Base-by-base conservation (phyloP, 92 coral and sea anemone species). In the Palythoa heliodiscus region DNA sequence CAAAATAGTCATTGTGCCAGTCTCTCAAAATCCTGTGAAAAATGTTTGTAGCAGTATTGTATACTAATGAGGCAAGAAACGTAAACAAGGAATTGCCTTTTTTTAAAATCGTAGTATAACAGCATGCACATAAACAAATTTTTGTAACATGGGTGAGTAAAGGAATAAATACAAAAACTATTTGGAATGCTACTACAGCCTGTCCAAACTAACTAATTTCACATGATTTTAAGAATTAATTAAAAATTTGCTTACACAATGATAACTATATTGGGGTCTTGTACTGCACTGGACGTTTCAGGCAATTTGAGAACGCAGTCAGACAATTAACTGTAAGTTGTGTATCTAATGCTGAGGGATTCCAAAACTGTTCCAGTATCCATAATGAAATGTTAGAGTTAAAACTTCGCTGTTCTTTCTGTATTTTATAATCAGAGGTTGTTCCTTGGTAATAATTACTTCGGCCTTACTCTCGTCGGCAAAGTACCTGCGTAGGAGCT, bases 391-490 rank as follows among this genome's bases (percentile, higher is more conserved):
- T 66, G 84, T 22, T 54, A 79, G 43, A 50, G 86, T 63, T 66
- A 69, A 29, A 29, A 82, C 77, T 69, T 82, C 86, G 37, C 86
- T 84, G 86, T 75, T 84, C 17, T 38, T 75, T 35, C 68, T 84
- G 86, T 75, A 84, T 84, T 50, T 75, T 35, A 84, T 24, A 24
- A 48, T 84, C 86, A 84, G 20, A 38, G 87, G 86, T 61, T 84
- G 38, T 52, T 74, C 70, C 52, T 72, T 83, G 35, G 87, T 50
- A 84, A 84, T 52, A 10, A 84, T 22, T 40, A 84, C 86, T 75
- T 75, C 47, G 16, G 87, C 87, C 37, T 24, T 72, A 29, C 87
- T 22, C 24, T 19, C n/a, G 8, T 84, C 77, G 69, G n/a, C 69
- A 61, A 61, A 61, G 20, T 61, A 61, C 69, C 19, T 61, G 16